phyloP scores from a whole-genome alignment of 2,113 vertebrate species.

The Polypterus senegalus region DNA sequence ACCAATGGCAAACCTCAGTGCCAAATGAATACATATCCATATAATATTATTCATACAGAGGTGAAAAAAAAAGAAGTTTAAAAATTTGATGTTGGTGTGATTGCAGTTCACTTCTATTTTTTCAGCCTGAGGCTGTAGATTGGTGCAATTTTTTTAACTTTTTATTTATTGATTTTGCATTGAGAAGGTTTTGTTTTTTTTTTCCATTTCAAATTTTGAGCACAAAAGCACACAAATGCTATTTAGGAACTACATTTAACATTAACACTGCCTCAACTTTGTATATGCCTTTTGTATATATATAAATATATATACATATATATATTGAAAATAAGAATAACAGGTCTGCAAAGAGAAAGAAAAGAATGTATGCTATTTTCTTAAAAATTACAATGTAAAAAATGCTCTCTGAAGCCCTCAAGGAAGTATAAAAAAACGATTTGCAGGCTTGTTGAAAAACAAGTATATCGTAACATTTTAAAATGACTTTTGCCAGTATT shows the following conservation, averaged over 20 bases:
- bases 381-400: slow-evolving; percentile 12
- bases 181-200: slow-evolving; percentile 47
- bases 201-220: slow-evolving; percentile 53
- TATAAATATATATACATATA: slow-evolving; percentile 14
- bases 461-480: slow-evolving; percentile 7
- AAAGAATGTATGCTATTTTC: slow-evolving; percentile 18
- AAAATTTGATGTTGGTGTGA: slow-evolving; percentile 56
- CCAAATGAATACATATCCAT: slow-evolving; percentile 87
- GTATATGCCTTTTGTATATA: slow-evolving; percentile 71
- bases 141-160: slow-evolving; percentile 40
- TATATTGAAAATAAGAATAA: slow-evolving; percentile 13
- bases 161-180: slow-evolving; percentile 44
- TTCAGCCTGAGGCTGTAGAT: slow-evolving; percentile 73
- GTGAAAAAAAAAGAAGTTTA: slow-evolving; percentile 38
- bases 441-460: background rate
- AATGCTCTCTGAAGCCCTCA: slow-evolving; percentile 12
- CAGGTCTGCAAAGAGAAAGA: slow-evolving; percentile 15
- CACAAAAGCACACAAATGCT: slow-evolving; percentile 71
- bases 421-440: background rate
- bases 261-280: slow-evolving; percentile 82
- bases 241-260: slow-evolving; percentile 63
- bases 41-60: slow-evolving; percentile 45
- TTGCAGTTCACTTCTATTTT: slow-evolving; percentile 57
- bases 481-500: slow-evolving; percentile 8
- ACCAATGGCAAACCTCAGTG: slow-evolving; percentile 97